Evolutionary conservation across 2,797 vertebrate genomes (phyloP), one percentile per base, ranked within the genome.

Genomic region (Danio tinwini): DNA sequence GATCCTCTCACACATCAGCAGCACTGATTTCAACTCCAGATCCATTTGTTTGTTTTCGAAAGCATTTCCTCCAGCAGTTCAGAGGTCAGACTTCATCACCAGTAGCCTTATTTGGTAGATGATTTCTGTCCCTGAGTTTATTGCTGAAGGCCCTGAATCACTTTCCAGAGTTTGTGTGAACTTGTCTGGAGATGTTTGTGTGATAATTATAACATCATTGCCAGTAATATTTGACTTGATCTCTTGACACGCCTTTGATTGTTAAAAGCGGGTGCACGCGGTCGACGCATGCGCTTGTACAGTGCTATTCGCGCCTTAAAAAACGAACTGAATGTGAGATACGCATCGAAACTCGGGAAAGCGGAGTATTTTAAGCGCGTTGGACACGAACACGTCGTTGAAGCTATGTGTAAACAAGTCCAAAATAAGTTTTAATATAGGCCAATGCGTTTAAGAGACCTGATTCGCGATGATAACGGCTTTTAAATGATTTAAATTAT

Each of bases 21-120:
- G 14, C 8, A 42, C 6, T 45, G 6, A 7, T 73, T 59, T 42
- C n/a, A 37, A 5, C 37, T 16, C 39, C n/a, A 72, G 37, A 16
- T 1, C 12, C 7, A 1, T 16, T 9, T 58, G 44, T 52, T 75
- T 75, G 7, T 64, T 64, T 50, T 50, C 8, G 2, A 40, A 64
- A 53, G 47, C 45, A 53, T 63, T 75, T 64, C 73, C 73, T 42
- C 7, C 37, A 40, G 44, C 45, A 14, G 73, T 21, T 75, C 37
- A 49, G 6, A 37, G 21, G 44, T 61, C 71, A 8, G 10, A 12
- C 11, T 53, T 19, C 11, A 21, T 11, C 10, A 7, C 47, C 13
- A 63, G 21, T n/a, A 42, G 59, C 73, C 45, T 37, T 75, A 50
- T 64, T 63, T 75, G 59, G 59, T 50, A 13, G 37, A 74, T 71